A percentile compares a stretch with the other conserved stretches of the same genome.
phyloP scores from a whole-genome alignment of 2,113 vertebrate genomes.

The Ginglymostoma cirratum region DNA sequence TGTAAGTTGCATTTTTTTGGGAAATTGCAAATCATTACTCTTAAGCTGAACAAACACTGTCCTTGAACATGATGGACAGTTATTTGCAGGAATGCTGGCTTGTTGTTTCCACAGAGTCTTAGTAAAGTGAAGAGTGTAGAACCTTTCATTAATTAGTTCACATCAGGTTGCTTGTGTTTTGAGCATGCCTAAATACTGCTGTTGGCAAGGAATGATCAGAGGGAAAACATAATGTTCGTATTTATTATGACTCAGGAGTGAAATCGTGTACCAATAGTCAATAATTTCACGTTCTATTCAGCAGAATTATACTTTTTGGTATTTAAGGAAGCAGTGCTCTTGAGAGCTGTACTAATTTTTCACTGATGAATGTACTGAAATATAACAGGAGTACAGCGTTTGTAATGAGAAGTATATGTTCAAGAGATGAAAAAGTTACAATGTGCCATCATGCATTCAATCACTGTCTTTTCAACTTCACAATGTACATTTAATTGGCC shows the following conservation, averaged over 20 bases:
- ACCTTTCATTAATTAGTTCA: neutral
- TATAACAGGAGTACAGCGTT: neutral
- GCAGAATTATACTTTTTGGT: neutral
- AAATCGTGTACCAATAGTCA: neutral
- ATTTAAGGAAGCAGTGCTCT: neutral
- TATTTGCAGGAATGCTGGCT: neutral
- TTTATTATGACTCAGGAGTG: neutral
- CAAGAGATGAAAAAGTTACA: neutral
- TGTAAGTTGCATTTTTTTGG: neutral
- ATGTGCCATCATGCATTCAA: neutral
- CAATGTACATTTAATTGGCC: neutral
- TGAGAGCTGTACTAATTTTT: neutral
- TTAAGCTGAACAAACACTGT: neutral
- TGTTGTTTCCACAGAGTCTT: neutral
- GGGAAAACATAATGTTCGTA: neutral
- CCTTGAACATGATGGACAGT: conserved; percentile 1
- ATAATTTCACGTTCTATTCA: neutral
- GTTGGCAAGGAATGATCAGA: neutral
- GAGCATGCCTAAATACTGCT: neutral
- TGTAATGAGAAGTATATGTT: neutral
- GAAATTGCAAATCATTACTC: neutral
- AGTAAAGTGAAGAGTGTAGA: neutral
- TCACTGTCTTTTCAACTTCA: neutral
- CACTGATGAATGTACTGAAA: neutral
- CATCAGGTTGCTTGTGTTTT: neutral